phyloP scores from a whole-genome alignment of 2,888 invertebrate genomes.

The Carterocephalus palaemon region DNA sequence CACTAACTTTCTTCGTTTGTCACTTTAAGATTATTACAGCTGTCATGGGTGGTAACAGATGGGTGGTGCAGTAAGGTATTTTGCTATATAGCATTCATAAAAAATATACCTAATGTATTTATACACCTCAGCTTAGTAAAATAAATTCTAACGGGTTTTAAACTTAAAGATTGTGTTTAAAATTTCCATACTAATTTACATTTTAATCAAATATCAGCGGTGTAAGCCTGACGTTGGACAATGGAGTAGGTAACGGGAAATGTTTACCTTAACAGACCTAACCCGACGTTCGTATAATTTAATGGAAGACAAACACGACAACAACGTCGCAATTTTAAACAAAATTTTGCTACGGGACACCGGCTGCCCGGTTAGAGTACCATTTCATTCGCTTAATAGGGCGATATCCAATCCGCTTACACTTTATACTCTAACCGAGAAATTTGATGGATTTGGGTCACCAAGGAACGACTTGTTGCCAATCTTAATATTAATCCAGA shows the following conservation, averaged over 20 bases:
- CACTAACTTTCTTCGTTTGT: no score
- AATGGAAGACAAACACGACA: conserved; percentile 61
- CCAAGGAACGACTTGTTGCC: conserved; percentile 18
- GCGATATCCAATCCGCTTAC: conserved; percentile 18
- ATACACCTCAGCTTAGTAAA: no score
- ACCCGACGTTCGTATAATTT: conserved; percentile 55
- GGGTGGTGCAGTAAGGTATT: no score
- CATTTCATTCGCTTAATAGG: conserved; percentile 17
- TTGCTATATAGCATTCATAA: no score
- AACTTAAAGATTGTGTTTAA: conserved; percentile 10
- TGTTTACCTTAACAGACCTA: conserved; percentile 55
- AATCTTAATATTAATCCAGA: conserved; percentile 20
- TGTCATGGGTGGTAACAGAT: no score
- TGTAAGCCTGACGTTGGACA: conserved; percentile 43
- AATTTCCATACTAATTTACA: conserved; percentile 32
- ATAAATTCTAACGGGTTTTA: conserved; percentile 5
- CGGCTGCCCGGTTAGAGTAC: conserved; percentile 27
- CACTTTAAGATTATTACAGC: no score
- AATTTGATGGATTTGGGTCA: conserved; percentile 22
- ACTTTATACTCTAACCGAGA: conserved; percentile 14
- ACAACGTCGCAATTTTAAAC: conserved; percentile 52
- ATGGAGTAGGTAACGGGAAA: conserved; percentile 51
- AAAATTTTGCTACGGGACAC: conserved; percentile 43
- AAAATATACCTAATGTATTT: no score
- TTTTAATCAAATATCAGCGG: conserved; percentile 47